Conservation (phyloP, 2,888 invertebrate genomes). For the Pseudococcus viburni region DNA sequence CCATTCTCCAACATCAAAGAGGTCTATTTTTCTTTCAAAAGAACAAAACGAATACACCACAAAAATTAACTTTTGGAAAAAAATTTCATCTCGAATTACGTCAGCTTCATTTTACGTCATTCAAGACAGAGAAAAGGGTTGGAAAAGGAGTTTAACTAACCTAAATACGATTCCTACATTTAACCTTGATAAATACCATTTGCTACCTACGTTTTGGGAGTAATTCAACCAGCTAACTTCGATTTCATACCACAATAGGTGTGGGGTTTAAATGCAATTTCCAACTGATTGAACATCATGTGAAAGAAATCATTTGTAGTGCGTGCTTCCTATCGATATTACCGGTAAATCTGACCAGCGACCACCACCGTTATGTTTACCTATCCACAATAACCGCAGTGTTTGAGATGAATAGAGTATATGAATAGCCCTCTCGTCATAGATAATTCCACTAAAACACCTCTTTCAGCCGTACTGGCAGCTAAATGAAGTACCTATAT, state of each 20-base stretch:
- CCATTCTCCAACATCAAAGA: background rate
- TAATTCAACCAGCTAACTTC: background rate
- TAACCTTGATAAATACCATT: constrained; percentile 9
- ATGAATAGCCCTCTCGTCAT: background rate
- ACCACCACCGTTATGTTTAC: background rate
- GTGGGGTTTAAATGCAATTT: background rate
- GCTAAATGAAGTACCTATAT: background rate
- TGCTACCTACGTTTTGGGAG: background rate
- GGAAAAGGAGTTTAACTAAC: background rate
- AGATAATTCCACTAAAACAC: constrained; percentile 6
- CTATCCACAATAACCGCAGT: background rate
- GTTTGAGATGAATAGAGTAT: constrained; percentile 12
- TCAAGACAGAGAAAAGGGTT: background rate
- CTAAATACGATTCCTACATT: background rate
- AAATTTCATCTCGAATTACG: background rate
- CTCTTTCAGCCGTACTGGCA: background rate
- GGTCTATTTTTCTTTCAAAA: background rate
- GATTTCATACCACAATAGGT: constrained; percentile 13
- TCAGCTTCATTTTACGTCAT: no score
- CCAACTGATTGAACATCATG: background rate
- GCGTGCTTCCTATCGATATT: background rate
- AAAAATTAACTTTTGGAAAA: background rate
- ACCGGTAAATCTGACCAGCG: background rate
- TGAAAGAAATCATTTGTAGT: background rate
- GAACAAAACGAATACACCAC: background rate